Conservation (phyloP, 30 jellyfish, hydroid and myxozoan genomes). For the Mastigias papua region DNA sequence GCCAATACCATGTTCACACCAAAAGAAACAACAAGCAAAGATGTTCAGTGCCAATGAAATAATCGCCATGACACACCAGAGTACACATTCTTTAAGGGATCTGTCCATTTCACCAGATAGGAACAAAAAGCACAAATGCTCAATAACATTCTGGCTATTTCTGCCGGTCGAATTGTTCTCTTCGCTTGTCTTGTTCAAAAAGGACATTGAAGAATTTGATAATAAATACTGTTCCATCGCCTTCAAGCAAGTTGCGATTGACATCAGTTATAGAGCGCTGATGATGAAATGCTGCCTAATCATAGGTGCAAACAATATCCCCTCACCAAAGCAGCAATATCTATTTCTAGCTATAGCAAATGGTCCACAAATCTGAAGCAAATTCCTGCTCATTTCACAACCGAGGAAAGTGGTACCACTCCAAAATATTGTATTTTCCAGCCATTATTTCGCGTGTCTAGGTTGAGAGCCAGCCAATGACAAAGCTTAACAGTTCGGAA, state of each 20-base stretch:
- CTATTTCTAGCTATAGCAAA: too few relatives aligned
- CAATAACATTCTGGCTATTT: background rate
- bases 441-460: too few relatives aligned
- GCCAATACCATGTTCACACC: background rate
- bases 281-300: too few relatives aligned
- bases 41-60: conserved; percentile 1
- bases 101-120: background rate
- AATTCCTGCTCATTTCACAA: too few relatives aligned
- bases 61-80: conserved; percentile 6
- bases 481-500: too few relatives aligned
- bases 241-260: background rate
- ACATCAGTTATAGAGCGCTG: background rate
- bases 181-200: background rate
- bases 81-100: background rate
- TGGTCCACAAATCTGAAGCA: too few relatives aligned
- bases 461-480: too few relatives aligned
- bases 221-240: background rate
- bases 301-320: too few relatives aligned
- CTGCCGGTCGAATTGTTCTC: background rate
- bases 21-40: conserved; percentile 1
- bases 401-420: too few relatives aligned
- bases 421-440: too few relatives aligned
- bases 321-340: too few relatives aligned
- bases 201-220: background rate
- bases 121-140: conserved; percentile 13